Base-by-base conservation (phyloP, 2,113 vertebrate species). In the Mystacornis crossleyi region DNA sequence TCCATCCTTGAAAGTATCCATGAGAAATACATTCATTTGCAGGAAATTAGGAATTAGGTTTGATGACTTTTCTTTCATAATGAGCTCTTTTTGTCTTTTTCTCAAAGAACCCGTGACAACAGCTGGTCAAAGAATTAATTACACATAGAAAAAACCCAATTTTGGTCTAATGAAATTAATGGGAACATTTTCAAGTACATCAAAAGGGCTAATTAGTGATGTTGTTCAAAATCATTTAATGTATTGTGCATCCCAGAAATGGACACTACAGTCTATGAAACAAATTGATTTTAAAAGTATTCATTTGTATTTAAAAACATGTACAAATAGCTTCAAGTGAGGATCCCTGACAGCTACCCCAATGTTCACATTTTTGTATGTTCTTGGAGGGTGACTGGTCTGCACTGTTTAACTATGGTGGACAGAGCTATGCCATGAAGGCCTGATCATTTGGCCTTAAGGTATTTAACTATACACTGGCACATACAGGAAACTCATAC, bases 101-200 rank as follows among this genome's bases (percentile, higher is more conserved):
- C 54, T 64, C 34, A 69, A 79, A 70, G 61, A 90, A 60, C 3
- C 9, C 9, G 0, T 77, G 55, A 34, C 20, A 87, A 60, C 31
- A 79, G 16, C 64, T 84, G 47, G 65, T 86, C 61, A 79, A 66
- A 67, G 38, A 58, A 17, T 54, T 79, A 87, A 73, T 84, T 84
- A 36, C 0, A 0, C 23, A 40, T 20, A 28, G 50, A 43, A 62
- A 57, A 48, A 50, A 47, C 55, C 1, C 14, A 58, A 13, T 31
- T 85, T 87, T 72, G 42, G 9, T 34, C 43, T 60, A 65, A 57
- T 69, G 12, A 69, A 61, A 62, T 57, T 55, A 61, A 45, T 42
- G 6, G 8, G 23, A 82, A 53, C 33, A 16, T 36, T 67, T 81
- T 85, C 40, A 79, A 71, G 24, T 38, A 55, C 42, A 84, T 62